phyloP scores from a whole-genome alignment of 2,888 invertebrate genomes.

The Drosophila koepferae region DNA sequence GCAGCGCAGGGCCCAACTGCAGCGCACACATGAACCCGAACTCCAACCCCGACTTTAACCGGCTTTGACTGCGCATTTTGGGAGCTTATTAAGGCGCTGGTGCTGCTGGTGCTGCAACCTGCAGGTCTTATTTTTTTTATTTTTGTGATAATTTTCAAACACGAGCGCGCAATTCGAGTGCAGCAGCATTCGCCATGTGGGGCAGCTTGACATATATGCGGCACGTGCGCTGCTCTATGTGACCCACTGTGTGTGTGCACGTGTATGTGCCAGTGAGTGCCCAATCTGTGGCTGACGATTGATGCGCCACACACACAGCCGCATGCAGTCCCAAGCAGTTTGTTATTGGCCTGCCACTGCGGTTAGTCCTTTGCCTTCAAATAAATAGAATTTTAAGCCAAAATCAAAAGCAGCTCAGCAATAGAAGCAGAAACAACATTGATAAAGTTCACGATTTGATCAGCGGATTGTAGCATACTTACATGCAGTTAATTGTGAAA shows the following conservation, averaged over 20 bases:
- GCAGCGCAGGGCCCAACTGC: slow-evolving; percentile 40
- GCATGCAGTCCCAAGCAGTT: slow-evolving; percentile 25
- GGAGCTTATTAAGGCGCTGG: slow-evolving; percentile 68
- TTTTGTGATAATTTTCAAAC: slow-evolving; percentile 61
- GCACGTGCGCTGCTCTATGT: slow-evolving; percentile 60
- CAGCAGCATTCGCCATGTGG: slow-evolving; percentile 51
- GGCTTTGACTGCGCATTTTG: slow-evolving; percentile 50
- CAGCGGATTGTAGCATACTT: background rate
- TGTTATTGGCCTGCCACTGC: slow-evolving; percentile 41
- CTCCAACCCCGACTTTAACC: slow-evolving; percentile 9
- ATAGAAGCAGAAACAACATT: background rate
- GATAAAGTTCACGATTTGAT: slow-evolving; percentile 8
- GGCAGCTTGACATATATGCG: slow-evolving; percentile 73
- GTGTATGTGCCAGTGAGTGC: slow-evolving; percentile 3
- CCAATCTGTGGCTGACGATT: slow-evolving; percentile 50
- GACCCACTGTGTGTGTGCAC: slow-evolving; percentile 10
- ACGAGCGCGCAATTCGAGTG: slow-evolving; percentile 63
- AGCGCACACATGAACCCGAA: slow-evolving; percentile 30
- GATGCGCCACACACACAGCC: slow-evolving; percentile 37
- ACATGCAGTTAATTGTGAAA: too few species aligned
- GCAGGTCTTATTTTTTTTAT: background rate
- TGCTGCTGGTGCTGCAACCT: background rate
- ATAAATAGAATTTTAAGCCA: slow-evolving; percentile 14
- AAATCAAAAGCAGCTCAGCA: background rate
- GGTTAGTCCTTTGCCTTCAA: slow-evolving; percentile 18